Conservation (phyloP, 2,113 vertebrate genomes). For the Hyaena hyaena region DNA sequence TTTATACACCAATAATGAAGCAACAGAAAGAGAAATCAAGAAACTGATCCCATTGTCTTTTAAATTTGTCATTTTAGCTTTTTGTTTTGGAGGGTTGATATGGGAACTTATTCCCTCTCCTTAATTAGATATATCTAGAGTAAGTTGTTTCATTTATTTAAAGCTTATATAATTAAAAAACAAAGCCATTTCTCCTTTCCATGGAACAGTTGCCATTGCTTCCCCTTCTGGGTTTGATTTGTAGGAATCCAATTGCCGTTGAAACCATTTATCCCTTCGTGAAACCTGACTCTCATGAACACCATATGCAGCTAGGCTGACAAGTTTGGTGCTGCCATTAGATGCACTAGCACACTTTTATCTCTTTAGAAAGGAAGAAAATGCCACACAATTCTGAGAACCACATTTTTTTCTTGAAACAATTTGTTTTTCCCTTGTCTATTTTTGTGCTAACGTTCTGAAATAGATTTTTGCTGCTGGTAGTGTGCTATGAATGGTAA, state of each 20-base stretch:
- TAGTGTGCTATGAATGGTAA: neutral
- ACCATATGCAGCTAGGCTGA: neutral
- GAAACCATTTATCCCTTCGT: conserved; percentile 31
- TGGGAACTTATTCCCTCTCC: neutral
- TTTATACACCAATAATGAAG: too few relatives aligned
- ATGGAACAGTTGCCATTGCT: neutral
- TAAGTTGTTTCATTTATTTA: conserved; percentile 35
- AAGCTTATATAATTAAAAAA: neutral
- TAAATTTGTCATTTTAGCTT: conserved; percentile 53
- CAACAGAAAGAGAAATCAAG: too few relatives aligned
- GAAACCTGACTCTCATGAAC: conserved; percentile 10
- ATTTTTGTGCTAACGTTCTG: conserved; percentile 19
- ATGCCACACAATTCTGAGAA: conserved; percentile 14
- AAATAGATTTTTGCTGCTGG: neutral
- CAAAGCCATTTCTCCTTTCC: conserved; percentile 24
- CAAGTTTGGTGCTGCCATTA: neutral
- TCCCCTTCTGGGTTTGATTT: conserved; percentile 10
- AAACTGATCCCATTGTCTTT: neutral
- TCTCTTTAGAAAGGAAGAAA: conserved; percentile 43
- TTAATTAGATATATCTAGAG: conserved; percentile 3
- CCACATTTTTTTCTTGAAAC: conserved; percentile 40
- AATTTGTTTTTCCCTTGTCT: neutral
- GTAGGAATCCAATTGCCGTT: neutral
- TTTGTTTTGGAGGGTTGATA: conserved; percentile 13
- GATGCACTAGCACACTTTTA: neutral